A percentile compares a stretch with the other conserved stretches of the same genome.
phyloP scores from a whole-genome alignment of 1,140 invertebrate genomes.

The Heterodera schachtii region DNA sequence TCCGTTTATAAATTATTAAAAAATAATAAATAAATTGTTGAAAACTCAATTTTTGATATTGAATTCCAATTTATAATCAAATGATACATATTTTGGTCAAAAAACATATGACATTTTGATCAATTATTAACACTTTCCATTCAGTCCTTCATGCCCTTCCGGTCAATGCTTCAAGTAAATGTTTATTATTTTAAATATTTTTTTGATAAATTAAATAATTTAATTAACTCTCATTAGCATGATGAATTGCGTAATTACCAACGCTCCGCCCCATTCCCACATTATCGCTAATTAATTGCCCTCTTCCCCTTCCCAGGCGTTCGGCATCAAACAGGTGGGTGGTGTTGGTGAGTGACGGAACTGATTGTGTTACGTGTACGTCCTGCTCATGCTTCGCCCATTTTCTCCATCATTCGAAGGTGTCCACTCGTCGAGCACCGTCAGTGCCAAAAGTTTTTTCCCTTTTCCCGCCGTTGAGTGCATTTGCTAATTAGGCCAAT shows the following conservation, averaged over 20 bases:
- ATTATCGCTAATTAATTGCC: neutral
- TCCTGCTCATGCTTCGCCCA: neutral
- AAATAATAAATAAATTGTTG: no score
- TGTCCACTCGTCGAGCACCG: constrained; percentile 59
- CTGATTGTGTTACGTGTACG: neutral
- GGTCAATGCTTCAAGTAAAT: constrained; percentile 58
- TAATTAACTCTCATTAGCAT: no score
- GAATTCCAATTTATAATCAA: no score
- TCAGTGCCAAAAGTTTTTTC: neutral
- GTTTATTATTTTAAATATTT: no score
- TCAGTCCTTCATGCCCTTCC: constrained; percentile 64
- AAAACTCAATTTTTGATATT: no score
- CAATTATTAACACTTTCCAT: neutral
- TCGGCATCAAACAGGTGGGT: constrained; percentile 61
- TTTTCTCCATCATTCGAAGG: constrained; percentile 36
- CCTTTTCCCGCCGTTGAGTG: neutral
- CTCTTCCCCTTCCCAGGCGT: constrained; percentile 36
- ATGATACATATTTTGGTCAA: no score
- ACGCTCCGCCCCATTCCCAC: no score
- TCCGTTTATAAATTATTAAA: no score
- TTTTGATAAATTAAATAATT: no score
- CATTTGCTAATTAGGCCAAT: no score
- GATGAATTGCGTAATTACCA: no score
- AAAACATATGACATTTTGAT: no score
- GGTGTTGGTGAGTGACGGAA: constrained; percentile 19